A percentile compares a stretch with the other conserved stretches of the same genome.
Evolutionary conservation across 2,113 vertebrate species (phyloP).

Genomic region (Daboia siamensis): DNA sequence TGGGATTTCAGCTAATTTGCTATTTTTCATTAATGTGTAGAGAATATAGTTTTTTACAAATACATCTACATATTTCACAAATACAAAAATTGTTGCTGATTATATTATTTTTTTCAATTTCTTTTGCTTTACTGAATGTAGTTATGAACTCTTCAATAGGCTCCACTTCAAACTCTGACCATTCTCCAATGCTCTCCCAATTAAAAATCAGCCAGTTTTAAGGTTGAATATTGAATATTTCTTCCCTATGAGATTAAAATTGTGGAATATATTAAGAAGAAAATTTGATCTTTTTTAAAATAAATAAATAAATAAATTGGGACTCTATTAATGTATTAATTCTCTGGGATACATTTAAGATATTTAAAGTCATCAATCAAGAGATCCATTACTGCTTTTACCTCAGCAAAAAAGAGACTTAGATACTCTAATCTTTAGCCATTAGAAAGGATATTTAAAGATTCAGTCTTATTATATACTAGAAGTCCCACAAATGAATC

Average conservation of each 20-base stretch:
- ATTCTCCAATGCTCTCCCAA: not conserved
- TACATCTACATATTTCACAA: not conserved
- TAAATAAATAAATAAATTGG: not conserved
- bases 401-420: not conserved
- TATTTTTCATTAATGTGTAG: not conserved
- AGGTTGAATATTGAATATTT: not conserved
- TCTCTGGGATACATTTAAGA: not conserved
- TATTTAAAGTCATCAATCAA: not conserved
- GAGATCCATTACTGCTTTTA: not conserved
- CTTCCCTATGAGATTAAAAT: not conserved
- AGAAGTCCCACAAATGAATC: not conserved
- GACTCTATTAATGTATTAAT: not conserved
- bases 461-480: not conserved
- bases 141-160: not conserved
- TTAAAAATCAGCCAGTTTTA: not conserved
- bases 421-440: not conserved
- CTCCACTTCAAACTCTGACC: not conserved
- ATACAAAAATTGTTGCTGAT: not conserved
- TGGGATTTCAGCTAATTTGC: not conserved
- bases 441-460: not conserved
- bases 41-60: not conserved
- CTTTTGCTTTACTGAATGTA: not conserved
- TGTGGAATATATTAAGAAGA: not conserved
- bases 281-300: not conserved
- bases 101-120: not conserved